phyloP scores from a whole-genome alignment of 2,797 vertebrate genomes.

The Neopelma chrysocephalum region DNA sequence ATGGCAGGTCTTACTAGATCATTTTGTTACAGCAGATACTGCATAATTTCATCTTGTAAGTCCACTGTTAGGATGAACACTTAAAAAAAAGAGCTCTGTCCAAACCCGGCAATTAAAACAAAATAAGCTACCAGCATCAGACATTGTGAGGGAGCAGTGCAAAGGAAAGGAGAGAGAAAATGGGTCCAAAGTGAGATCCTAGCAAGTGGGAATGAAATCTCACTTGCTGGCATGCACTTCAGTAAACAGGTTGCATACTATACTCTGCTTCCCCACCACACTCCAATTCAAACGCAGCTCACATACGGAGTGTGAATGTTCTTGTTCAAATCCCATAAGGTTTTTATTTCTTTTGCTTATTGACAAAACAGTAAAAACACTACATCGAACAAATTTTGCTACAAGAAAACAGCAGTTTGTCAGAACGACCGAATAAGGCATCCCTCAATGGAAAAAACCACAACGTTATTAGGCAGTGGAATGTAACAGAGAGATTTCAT shows the following conservation, averaged over 20 bases:
- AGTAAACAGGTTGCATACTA: slow-evolving; percentile 34
- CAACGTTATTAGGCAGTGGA: not conserved
- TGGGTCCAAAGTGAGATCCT: not conserved
- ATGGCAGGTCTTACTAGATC: not conserved
- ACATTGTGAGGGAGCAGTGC: not conserved
- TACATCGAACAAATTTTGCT: slow-evolving; percentile 58
- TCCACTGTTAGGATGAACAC: not conserved
- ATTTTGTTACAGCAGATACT: not conserved
- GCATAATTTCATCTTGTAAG: not conserved
- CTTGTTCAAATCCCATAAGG: slow-evolving; percentile 63
- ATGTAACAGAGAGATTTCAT: slow-evolving; percentile 24
- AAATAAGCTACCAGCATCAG: not conserved
- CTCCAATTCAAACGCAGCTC: slow-evolving; percentile 65
- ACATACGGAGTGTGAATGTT: slow-evolving; percentile 70
- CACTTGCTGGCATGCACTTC: slow-evolving; percentile 21
- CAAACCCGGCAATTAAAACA: not conserved
- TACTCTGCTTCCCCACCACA: slow-evolving; percentile 31
- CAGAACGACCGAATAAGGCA: slow-evolving; percentile 36
- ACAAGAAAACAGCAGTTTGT: slow-evolving; percentile 68
- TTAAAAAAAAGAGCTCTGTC: not conserved
- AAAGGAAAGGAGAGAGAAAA: slow-evolving; percentile 19
- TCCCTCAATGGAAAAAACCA: slow-evolving; percentile 23
- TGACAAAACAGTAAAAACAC: slow-evolving; percentile 67
- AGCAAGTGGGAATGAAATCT: slow-evolving; percentile 10
- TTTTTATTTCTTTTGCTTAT: slow-evolving; percentile 65